Base-by-base conservation (phyloP, 2,113 vertebrate species). In the Burhinus oedicnemus region DNA sequence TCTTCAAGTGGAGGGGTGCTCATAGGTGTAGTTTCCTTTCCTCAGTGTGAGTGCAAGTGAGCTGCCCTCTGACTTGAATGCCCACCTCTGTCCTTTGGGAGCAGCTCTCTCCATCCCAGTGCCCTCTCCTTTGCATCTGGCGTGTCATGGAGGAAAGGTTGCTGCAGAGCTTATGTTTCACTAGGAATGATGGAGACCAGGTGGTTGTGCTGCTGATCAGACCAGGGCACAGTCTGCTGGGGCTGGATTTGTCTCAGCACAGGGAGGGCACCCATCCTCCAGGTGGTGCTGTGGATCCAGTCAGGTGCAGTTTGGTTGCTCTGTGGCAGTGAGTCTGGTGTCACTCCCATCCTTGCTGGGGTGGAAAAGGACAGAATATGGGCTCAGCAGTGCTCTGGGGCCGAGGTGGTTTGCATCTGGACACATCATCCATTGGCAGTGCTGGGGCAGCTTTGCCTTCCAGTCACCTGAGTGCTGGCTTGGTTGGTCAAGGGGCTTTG, bases 261-360 rank as follows among this genome's bases (percentile, higher is more conserved):
- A 49, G n/a, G 45, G 69, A 69, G 47, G 44, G n/a, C 2, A 4
- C n/a, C 30, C 12, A 29, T 61, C 26, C 49, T 78, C 23, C 13
- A 8, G 1, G 0, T 0, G 2, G 34, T 45, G 29, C 45, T 79
- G 51, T 62, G 55, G 18, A 75, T 85, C 26, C 6, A 3, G 29
- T n/a, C 2, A 1, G 38, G 9, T 75, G 16, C n/a, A 60, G n/a
- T 77, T 66, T 36, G 44, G 9, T 51, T 68, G 47, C 25, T 72
- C 27, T 81, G 40, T 71, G 42, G 19, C 66, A 52, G 71, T 5
- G 38, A 44, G 23, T 44, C 58, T 49, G 26, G 16, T 86, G 72
- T 77, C 58, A 20, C 22, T 90, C 38, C 54, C 11, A 10, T 81
- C 32, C n/a, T 68, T 77, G 51, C 36, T 79, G n/a, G 36, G 7